Evolutionary conservation across 2,113 vertebrate species (phyloP).

Genomic region (Martes martes): DNA sequence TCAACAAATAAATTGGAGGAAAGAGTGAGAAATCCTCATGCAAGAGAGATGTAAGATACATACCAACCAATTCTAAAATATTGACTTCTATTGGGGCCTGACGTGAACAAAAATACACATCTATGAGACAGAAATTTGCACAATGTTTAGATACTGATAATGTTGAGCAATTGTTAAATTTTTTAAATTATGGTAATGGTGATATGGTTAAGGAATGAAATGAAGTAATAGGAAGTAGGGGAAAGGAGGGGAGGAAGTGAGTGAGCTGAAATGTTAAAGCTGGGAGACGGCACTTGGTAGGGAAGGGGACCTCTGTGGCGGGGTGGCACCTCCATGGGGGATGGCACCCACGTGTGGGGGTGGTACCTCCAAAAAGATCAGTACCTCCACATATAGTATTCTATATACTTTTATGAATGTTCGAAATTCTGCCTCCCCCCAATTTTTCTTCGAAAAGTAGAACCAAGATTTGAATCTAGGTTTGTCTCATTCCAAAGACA

Average conservation of each 20-base stretch:
- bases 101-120: not conserved
- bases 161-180: not conserved
- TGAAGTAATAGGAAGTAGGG: not conserved
- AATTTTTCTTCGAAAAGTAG: not conserved
- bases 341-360: too few relatives aligned
- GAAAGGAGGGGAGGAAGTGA: not conserved
- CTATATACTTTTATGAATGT: not conserved
- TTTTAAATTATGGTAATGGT: not conserved
- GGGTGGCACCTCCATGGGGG: not conserved
- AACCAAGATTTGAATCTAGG: conserved; percentile 15
- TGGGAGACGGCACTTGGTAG: not conserved
- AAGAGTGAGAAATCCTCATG: not conserved
- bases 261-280: not conserved
- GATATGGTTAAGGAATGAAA: not conserved
- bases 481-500: conserved; percentile 8
- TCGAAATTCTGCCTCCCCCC: not conserved
- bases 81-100: not conserved
- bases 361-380: not conserved
- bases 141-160: not conserved
- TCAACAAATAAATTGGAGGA: not conserved
- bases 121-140: not conserved
- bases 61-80: not conserved
- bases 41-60: not conserved
- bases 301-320: not conserved
- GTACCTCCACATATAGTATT: not conserved